Evolutionary conservation across 1,140 invertebrate genomes (phyloP), one percentile per base, ranked within the genome.

Genomic region (Pararge aegeria): DNA sequence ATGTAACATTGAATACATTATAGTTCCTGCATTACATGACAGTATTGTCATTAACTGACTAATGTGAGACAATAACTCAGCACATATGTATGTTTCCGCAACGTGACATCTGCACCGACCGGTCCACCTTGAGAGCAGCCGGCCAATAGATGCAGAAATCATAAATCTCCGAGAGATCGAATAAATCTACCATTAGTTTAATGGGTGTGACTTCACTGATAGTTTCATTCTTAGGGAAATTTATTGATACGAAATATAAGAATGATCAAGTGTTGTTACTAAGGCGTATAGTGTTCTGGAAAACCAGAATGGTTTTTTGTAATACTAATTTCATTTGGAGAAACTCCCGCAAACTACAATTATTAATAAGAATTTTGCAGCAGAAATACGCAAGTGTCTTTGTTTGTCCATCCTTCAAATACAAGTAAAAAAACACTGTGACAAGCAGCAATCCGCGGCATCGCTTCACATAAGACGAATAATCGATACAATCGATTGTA

Each of bases 401-500:
- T n/a, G n/a, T n/a, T n/a, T n/a, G n/a, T n/a, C n/a, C n/a, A n/a
- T n/a, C n/a, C n/a, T n/a, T n/a, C n/a, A n/a, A n/a, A n/a, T n/a
- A n/a, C n/a, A n/a, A n/a, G n/a, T n/a, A n/a, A n/a, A n/a, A n/a
- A n/a, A n/a, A n/a, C n/a, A 64, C 56, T 65, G 65, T 70, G 71
- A 80, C 68, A 73, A 72, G 71, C 74, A 70, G 68, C 73, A 51
- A 64, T 68, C 66, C 61, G 65, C 72, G 60, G 69, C 69, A 79
- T 85, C 82, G 73, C 70, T 63, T 85, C 73, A 80, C 64, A 78
- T 86, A 78, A 83, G 68, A 78, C 73, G 71, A 85, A 82, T 86
- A 88, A 88, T 88, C 83, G 85, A 85, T 88, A 82, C 85, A 88
- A 88, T 88, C 83, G 85, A 85, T 88, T 84, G 78, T 80, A 78